Evolutionary conservation across 2,888 invertebrate genomes (phyloP).

Genomic region (Eupeodes latifasciatus): DNA sequence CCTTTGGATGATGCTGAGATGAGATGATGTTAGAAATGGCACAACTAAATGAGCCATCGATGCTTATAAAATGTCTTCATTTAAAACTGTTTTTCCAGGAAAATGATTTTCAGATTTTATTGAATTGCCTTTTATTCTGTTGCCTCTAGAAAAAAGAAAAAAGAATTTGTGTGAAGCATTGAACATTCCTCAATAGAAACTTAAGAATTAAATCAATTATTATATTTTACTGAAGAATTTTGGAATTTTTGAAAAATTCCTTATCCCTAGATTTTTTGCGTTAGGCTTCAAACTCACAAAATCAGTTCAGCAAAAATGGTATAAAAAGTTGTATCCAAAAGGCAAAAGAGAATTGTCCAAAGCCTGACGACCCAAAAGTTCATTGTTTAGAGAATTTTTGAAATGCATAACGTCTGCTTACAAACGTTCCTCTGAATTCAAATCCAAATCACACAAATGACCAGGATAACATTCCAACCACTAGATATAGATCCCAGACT

Average conservation of each 20-base stretch:
- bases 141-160: neutral
- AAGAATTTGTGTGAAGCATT: neutral
- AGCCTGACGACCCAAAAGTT: neutral
- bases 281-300: too few species aligned
- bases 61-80: constrained; percentile 12
- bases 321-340: too few species aligned
- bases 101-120: neutral
- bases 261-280: too few species aligned
- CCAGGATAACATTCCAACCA: neutral
- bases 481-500: neutral
- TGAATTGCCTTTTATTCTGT: neutral
- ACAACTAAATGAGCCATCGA: neutral
- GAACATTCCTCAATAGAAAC: neutral
- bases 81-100: neutral
- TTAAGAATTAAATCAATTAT: too few species aligned
- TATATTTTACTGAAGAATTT: too few species aligned
- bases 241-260: too few species aligned
- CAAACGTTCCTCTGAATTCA: neutral
- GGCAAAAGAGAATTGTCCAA: neutral
- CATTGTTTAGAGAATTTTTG: neutral
- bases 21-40: neutral
- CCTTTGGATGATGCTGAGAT: too few species aligned
- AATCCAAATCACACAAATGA: neutral
- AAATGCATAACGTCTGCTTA: neutral
- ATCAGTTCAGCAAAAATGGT: too few species aligned